Evolutionary conservation across 2,888 invertebrate genomes (phyloP).

Genomic region (Tholera decimalis): DNA sequence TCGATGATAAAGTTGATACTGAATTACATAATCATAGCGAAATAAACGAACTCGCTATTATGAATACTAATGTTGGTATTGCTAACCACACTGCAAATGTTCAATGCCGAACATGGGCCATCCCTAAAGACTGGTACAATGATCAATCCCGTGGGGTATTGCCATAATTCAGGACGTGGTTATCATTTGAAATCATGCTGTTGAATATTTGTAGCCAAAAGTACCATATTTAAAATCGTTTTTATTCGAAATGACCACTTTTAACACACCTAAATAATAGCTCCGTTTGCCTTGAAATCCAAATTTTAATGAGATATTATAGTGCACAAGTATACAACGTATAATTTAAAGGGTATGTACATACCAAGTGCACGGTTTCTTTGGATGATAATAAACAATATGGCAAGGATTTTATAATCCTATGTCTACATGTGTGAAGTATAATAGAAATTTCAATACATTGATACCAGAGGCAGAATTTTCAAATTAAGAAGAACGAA

Average conservation of each 20-base stretch:
- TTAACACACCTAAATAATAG: background rate
- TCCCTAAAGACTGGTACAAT: slow-evolving; percentile 40
- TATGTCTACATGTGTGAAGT: too few species aligned
- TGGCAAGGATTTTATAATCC: too few species aligned
- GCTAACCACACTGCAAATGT: slow-evolving; percentile 36
- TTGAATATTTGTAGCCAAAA: slow-evolving; percentile 9
- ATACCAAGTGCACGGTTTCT: too few species aligned
- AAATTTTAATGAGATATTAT: too few species aligned
- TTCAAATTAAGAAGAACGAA: too few species aligned
- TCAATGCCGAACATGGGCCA: background rate
- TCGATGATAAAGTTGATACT: background rate
- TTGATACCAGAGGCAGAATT: too few species aligned
- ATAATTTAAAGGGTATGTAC: too few species aligned
- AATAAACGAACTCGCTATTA: slow-evolving; percentile 12
- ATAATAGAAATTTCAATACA: too few species aligned
- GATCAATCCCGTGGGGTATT: slow-evolving; percentile 46
- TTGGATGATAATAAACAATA: too few species aligned
- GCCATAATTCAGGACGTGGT: slow-evolving; percentile 25
- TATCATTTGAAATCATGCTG: slow-evolving; percentile 41
- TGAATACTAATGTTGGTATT: slow-evolving; percentile 44
- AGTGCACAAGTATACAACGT: too few species aligned
- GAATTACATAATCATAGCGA: slow-evolving; percentile 18
- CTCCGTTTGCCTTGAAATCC: background rate
- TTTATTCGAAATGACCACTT: background rate
- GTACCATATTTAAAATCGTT: background rate